Evolutionary conservation across 2,888 invertebrate genomes (phyloP).

Genomic region (Galerucella nymphaeae): DNA sequence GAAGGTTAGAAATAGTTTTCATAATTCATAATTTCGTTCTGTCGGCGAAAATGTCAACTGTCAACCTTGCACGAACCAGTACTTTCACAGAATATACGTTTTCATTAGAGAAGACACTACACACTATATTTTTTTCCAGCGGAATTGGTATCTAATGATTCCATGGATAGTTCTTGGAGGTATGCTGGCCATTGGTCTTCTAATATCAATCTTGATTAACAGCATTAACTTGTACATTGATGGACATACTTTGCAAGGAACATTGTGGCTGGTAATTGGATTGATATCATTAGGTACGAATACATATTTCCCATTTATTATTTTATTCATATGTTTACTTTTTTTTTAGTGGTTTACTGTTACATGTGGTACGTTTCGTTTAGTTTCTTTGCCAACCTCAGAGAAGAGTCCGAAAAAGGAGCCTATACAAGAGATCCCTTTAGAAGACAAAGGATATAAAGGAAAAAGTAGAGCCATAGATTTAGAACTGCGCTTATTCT

Average conservation of each 20-base stretch:
- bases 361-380: constrained; percentile 88
- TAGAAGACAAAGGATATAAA: constrained; percentile 59
- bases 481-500: not conserved
- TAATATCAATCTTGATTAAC: constrained; percentile 84
- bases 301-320: not conserved
- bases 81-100: too few species aligned
- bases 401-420: constrained; percentile 77
- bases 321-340: constrained; percentile 5
- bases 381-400: constrained; percentile 80
- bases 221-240: constrained; percentile 79
- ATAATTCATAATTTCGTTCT: too few species aligned
- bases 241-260: constrained; percentile 68
- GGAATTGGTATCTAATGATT: constrained; percentile 84
- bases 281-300: constrained; percentile 72
- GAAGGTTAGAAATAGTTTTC: too few species aligned
- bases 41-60: too few species aligned
- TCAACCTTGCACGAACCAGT: too few species aligned
- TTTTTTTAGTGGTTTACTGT: constrained; percentile 76
- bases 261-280: constrained; percentile 73
- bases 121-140: constrained; percentile 66
- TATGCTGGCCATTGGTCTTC: constrained; percentile 80
- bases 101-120: too few species aligned
- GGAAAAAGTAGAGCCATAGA: not conserved
- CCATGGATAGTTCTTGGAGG: constrained; percentile 87
- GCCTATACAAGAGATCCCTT: constrained; percentile 82